A percentile compares a stretch with the other conserved stretches of the same genome.
These are phyloP conservation scores for Sarotherodon lohbergeri DNA, from an alignment of 2,113 vertebrate genomes.

Conservation along the genomic window DNA sequence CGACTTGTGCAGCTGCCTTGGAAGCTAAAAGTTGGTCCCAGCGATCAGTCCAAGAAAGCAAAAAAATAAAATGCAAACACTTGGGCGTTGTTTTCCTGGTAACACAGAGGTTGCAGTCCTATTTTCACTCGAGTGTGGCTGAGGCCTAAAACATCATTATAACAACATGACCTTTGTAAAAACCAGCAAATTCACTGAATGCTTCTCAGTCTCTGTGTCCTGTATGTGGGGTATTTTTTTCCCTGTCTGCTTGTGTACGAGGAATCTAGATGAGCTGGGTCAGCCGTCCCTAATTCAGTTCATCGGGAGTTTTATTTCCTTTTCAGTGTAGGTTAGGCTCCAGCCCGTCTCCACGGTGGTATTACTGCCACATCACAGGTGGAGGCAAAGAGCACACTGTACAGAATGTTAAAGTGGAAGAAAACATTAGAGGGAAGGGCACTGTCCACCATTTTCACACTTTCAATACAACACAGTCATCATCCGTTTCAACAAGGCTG, in stretches of 20 bases:
- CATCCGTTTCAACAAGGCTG: background rate
- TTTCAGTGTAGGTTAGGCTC: constrained; percentile 29
- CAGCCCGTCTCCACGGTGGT: constrained; percentile 52
- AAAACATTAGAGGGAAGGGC: background rate
- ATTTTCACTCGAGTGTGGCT: background rate
- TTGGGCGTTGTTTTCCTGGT: background rate
- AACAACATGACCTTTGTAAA: background rate
- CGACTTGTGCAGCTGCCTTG: background rate
- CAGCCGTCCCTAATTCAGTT: constrained; percentile 12
- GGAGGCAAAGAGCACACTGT: constrained; percentile 37
- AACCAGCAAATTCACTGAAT: background rate
- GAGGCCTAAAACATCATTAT: background rate
- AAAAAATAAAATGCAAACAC: background rate
- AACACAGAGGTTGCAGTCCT: background rate
- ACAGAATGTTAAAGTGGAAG: constrained; percentile 10
- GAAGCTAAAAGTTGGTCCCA: background rate
- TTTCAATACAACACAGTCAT: background rate
- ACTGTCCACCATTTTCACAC: background rate
- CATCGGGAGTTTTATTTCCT: constrained; percentile 42
- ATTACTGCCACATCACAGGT: constrained; percentile 65
- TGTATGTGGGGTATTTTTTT: background rate
- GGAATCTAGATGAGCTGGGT: constrained; percentile 7
- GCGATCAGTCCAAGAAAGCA: rapidly evolving
- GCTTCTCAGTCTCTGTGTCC: background rate
- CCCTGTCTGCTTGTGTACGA: background rate